phyloP scores from a whole-genome alignment of 2,113 vertebrate genomes.

The Lepus europaeus region DNA sequence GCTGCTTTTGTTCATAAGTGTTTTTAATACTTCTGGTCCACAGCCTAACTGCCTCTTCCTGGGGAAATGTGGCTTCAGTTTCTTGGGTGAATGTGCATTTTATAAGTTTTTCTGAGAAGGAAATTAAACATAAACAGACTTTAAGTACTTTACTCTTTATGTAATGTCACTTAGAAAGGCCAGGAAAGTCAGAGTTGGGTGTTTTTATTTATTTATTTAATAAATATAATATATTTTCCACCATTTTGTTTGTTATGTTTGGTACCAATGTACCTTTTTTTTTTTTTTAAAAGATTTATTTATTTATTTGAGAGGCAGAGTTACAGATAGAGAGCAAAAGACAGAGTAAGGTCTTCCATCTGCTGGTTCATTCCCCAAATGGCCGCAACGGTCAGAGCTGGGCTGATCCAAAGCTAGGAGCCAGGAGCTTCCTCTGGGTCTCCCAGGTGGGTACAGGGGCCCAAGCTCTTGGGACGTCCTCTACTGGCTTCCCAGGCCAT shows the following conservation, averaged over 20 bases:
- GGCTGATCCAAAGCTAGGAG: too few species aligned
- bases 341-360: too few species aligned
- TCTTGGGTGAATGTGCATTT: conserved; percentile 79
- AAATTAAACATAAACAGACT: conserved; percentile 82
- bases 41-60: conserved; percentile 57
- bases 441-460: too few species aligned
- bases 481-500: too few species aligned
- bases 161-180: conserved; percentile 73
- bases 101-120: conserved; percentile 73
- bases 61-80: conserved; percentile 74
- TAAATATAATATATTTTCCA: conserved; percentile 80
- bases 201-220: conserved; percentile 74
- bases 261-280: background rate
- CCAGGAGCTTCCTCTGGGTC: too few species aligned
- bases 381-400: too few species aligned
- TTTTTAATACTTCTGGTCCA: conserved; percentile 65
- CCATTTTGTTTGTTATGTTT: conserved; percentile 81
- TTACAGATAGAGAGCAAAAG: too few species aligned
- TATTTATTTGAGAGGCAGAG: too few species aligned
- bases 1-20: conserved; percentile 30
- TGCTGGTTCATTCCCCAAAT: too few species aligned
- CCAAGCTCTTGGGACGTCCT: too few species aligned
- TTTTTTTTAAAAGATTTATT: too few species aligned
- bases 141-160: conserved; percentile 79
- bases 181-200: conserved; percentile 78